phyloP scores from a whole-genome alignment of 2,888 invertebrate genomes.

The Stegana nigrithorax region DNA sequence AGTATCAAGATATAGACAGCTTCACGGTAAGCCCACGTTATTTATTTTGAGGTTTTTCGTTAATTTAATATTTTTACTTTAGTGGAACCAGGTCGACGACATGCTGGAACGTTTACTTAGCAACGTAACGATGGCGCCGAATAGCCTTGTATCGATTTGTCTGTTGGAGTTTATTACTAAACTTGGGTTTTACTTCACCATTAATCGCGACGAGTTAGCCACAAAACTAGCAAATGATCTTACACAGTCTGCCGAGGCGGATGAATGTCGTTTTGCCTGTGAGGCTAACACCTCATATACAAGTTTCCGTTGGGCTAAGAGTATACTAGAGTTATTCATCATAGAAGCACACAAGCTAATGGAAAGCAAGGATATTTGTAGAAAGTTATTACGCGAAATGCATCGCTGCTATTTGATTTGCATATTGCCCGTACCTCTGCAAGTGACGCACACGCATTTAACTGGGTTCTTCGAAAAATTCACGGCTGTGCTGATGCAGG shows the following conservation, averaged over 20 bases:
- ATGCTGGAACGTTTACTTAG: slow-evolving; percentile 60
- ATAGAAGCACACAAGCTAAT: slow-evolving; percentile 59
- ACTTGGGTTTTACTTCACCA: slow-evolving; percentile 50
- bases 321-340: slow-evolving; percentile 56
- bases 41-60: not conserved
- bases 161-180: slow-evolving; percentile 53
- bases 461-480: slow-evolving; percentile 58
- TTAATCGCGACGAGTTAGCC: slow-evolving; percentile 50
- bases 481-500: slow-evolving; percentile 53
- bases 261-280: slow-evolving; percentile 42
- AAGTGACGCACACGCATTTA: slow-evolving; percentile 50
- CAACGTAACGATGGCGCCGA: slow-evolving; percentile 52
- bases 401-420: slow-evolving; percentile 59
- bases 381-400: slow-evolving; percentile 47
- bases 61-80: slow-evolving; percentile 10
- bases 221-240: slow-evolving; percentile 34
- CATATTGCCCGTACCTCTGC: slow-evolving; percentile 54
- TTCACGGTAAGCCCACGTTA: slow-evolving; percentile 42
- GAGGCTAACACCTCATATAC: slow-evolving; percentile 47
- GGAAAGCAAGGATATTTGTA: slow-evolving; percentile 40
- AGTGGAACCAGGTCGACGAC: slow-evolving; percentile 66
- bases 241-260: slow-evolving; percentile 25
- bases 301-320: slow-evolving; percentile 64
- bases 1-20: slow-evolving; percentile 47
- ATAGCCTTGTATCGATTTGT: slow-evolving; percentile 43